These are phyloP conservation scores for Eristalis tenax DNA, from an alignment of 2,888 invertebrate genomes.

Conservation along the genomic window DNA sequence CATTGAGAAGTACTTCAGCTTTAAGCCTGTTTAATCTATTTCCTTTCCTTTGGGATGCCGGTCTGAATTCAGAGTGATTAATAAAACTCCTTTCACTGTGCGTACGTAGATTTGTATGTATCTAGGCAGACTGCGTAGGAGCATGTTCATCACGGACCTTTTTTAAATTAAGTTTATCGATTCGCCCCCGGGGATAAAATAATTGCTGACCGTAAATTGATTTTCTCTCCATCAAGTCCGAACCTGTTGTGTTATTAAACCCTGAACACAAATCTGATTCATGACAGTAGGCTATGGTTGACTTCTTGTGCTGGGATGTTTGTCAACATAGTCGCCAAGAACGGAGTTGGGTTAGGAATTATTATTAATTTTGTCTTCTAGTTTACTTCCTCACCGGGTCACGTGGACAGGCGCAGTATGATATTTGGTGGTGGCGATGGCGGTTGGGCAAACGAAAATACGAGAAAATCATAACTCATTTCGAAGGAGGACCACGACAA, in stretches of 20 bases:
- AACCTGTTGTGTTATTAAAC: background rate
- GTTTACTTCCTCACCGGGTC: background rate
- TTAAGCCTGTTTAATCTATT: conserved; percentile 21
- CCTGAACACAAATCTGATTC: background rate
- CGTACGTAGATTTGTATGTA: background rate
- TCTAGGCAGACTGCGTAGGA: background rate
- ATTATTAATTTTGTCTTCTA: conserved; percentile 19
- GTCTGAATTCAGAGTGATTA: conserved; percentile 43
- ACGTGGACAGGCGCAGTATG: background rate
- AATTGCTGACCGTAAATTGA: conserved; percentile 51
- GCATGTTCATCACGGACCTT: background rate
- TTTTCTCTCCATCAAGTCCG: conserved; percentile 15
- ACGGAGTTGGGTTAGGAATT: conserved; percentile 18
- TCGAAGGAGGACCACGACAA: background rate
- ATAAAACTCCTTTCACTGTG: conserved; percentile 41
- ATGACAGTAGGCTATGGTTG: background rate
- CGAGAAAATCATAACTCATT: background rate
- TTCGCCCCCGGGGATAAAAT: conserved; percentile 29
- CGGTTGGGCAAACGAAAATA: background rate
- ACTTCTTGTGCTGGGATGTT: background rate
- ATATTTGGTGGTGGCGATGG: background rate
- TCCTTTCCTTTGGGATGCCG: conserved; percentile 26
- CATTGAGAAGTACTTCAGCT: conserved; percentile 20
- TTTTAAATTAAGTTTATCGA: conserved; percentile 50
- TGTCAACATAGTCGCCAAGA: background rate